Evolutionary conservation across 2,888 invertebrate species (phyloP), one percentile per base, ranked within the genome.

Genomic region (Chrysopilus asiliformis): DNA sequence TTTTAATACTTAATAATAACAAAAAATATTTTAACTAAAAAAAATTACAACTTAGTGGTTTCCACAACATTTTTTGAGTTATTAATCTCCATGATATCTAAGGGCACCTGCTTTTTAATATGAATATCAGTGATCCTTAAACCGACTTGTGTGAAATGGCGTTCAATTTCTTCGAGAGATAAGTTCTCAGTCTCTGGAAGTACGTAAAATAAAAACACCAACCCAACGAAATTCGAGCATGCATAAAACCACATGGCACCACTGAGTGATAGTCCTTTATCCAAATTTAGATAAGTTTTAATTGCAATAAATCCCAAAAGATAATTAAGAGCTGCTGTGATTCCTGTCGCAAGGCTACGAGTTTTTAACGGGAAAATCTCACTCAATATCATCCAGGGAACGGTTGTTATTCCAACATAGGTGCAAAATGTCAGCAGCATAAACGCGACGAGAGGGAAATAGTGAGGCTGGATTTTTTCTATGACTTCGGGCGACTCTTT

Each of bases 311-410:
- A 71, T 22, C 60, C 64, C 27, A 69, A 60, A 4, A 68, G 46
- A 48, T 72, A 72, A 44, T 67, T 66, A 45, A 63, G 57, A 2
- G 69, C 70, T 1, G 71, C 71, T 16, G 67, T 65, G 1, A 67
- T 45, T 0, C 71, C 71, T 53, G 68, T 70, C 2, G 70, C 66
- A 30, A 65, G 56, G 2, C 68, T 68, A 15, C 71, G 65, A 10
- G 22, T 22, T 22, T 68, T 68, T 44, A 70, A 67, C 0, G 71
- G 71, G 44, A 72, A 72, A 6, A 73, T 65, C 53, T 73, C 72
- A 39, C 70, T 68, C 6, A 72, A 57, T 28, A 72, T 46, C 39
- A 70, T 65, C 71, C 72, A 73, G 2, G 71, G 69, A 12, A 71
- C 55, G 10, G 65, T 64, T 4, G 64, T 55, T 6, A 59, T 49